phyloP scores from a whole-genome alignment of 2,113 vertebrate species.

The Saccopteryx leptura region DNA sequence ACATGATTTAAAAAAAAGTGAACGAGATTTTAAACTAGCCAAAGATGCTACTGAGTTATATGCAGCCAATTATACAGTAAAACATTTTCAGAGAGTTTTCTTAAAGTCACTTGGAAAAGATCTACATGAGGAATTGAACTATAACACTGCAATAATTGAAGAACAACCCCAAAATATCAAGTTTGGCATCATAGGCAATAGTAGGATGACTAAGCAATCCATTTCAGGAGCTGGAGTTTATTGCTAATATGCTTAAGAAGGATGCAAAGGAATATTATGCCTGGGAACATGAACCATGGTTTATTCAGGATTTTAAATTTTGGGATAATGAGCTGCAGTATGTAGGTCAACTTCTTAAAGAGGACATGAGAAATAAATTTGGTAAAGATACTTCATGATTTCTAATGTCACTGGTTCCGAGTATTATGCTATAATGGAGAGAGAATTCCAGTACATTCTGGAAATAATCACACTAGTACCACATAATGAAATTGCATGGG shows the following conservation, averaged over 20 bases:
- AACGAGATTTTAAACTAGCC: neutral
- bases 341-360: slow-evolving; percentile 94
- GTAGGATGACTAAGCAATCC: neutral
- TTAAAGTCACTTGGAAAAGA: neutral
- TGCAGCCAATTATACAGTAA: neutral
- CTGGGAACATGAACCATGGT: neutral
- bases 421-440: slow-evolving; percentile 91
- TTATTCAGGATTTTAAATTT: slow-evolving; percentile 95
- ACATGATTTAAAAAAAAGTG: too few relatives aligned
- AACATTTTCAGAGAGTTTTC: neutral
- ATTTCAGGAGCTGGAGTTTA: neutral
- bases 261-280: neutral
- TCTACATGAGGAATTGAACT: neutral
- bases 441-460: slow-evolving; percentile 97
- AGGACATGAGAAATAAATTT: slow-evolving; percentile 93
- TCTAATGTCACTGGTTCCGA: slow-evolving; percentile 95
- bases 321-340: slow-evolving; percentile 96
- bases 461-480: slow-evolving; percentile 95
- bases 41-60: neutral
- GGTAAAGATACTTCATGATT: slow-evolving; percentile 95
- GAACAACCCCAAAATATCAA: neutral
- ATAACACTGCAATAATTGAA: neutral
- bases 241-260: neutral
- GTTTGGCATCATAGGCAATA: neutral
- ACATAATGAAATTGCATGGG: slow-evolving; percentile 98